phyloP scores from a whole-genome alignment of 2,888 invertebrate genomes.

The Agrotis ipsilon region DNA sequence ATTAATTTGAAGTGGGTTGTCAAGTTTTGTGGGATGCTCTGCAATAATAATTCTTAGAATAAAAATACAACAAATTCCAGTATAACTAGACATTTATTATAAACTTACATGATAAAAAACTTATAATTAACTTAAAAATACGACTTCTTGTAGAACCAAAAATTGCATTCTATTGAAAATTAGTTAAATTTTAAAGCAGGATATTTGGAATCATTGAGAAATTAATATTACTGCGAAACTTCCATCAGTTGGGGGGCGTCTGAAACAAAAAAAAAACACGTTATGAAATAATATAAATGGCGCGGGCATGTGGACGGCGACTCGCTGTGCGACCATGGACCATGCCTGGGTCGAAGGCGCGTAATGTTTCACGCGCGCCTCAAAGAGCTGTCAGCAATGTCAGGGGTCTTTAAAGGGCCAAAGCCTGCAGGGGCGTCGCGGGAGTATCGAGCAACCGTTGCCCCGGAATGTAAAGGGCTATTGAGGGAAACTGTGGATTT shows the following conservation, averaged over 20 bases:
- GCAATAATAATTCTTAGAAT: no score
- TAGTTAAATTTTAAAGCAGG: constrained; percentile 33
- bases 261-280: constrained; percentile 67
- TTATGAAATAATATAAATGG: no score
- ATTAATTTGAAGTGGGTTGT: background rate
- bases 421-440: no score
- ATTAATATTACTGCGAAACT: constrained; percentile 71
- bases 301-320: no score
- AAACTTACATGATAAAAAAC: constrained; percentile 57
- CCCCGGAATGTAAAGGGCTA: no score
- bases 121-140: constrained; percentile 55
- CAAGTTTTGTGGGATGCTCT: background rate
- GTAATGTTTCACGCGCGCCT: no score
- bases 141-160: constrained; percentile 49
- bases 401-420: no score
- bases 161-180: constrained; percentile 36
- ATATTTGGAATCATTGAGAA: constrained; percentile 44
- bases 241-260: constrained; percentile 81
- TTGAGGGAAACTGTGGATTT: no score
- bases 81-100: constrained; percentile 51
- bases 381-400: no score
- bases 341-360: no score
- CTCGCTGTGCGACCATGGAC: no score
- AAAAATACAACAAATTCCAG: background rate
- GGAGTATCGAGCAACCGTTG: no score